Base-by-base conservation (phyloP, 2,797 vertebrate species). In the Melanotaenia maccullochi region DNA sequence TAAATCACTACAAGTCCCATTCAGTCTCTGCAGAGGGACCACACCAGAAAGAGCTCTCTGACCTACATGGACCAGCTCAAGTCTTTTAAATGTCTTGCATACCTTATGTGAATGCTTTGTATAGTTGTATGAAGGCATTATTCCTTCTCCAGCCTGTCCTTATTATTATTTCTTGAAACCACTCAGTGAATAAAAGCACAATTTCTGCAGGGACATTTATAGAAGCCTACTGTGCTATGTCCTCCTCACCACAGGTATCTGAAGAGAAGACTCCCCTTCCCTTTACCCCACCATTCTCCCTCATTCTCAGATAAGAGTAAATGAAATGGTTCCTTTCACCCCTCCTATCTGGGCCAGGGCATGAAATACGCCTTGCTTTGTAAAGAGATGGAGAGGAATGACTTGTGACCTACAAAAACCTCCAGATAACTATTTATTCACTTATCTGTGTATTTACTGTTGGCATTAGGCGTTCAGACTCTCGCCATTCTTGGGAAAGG, bases 401-500 rank as follows among this genome's bases (percentile, higher is more conserved):
- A 89, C 92, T 90, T 89, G 89, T 91, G 90, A 92, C 90, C 91
- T 85, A 93, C 90, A 93, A 92, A 90, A 90, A 82, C 78, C 87
- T 68, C 68, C 79, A 73, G 91, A 92, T 93, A 90, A 91, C 89
- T 92, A 92, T 93, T 92, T 92, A 93, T 93, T 92, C 87, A 92
- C 92, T 93, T 92, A 92, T 92, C 92, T 87, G 79, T 90, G 92
- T 90, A 90, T 92, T 93, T 90, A 91, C 90, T 85, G 82, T 89
- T 80, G 82, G 83, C 82, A 86, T 90, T 89, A 89, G 85, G 66
- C 81, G 83, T 88, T 74, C 82, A 63, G 84, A 67, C 85, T 84
- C 84, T 88, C 78, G 79, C 75, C 71, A 86, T 88, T 90, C 87
- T 87, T 75, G 55, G 76, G 69, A 79, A 47, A 51, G 76, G 68